A percentile compares a stretch with the other conserved stretches of the same genome.
These are phyloP conservation scores for Trissonchulus sp. DNA, from an alignment of 2,888 invertebrate species.

Conservation along the genomic window DNA sequence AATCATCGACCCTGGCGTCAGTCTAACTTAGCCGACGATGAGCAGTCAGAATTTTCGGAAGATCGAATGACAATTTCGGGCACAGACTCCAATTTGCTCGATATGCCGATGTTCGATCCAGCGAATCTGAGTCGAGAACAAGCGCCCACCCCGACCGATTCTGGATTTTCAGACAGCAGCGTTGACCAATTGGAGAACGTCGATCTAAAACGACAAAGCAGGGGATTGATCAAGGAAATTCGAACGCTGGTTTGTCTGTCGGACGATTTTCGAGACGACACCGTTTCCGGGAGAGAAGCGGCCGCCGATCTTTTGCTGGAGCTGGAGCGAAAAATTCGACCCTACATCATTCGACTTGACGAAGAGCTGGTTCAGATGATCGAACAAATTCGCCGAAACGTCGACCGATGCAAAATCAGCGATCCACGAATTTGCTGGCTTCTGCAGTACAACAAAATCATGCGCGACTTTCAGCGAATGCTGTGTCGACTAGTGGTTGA, in stretches of 20 bases:
- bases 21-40: neutral
- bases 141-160: neutral
- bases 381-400: neutral
- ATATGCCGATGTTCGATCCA: neutral
- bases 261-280: constrained; percentile 22
- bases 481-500: constrained; percentile 2
- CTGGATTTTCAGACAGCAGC: neutral
- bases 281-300: constrained; percentile 4
- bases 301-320: constrained; percentile 20
- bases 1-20: neutral
- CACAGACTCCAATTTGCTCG: neutral
- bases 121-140: neutral
- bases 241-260: constrained; percentile 15
- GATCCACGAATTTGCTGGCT: constrained; percentile 29
- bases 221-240: constrained; percentile 7
- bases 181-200: constrained; percentile 1
- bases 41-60: neutral
- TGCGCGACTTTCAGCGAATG: constrained; percentile 22
- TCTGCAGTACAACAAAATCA: constrained; percentile 26
- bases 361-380: constrained; percentile 11
- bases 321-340: constrained; percentile 26
- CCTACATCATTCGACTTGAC: constrained; percentile 27
- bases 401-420: constrained; percentile 27
- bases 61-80: neutral
- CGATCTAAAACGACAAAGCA: neutral